Evolutionary conservation across 2,888 invertebrate species (phyloP).

Genomic region (Heliconius erato): DNA sequence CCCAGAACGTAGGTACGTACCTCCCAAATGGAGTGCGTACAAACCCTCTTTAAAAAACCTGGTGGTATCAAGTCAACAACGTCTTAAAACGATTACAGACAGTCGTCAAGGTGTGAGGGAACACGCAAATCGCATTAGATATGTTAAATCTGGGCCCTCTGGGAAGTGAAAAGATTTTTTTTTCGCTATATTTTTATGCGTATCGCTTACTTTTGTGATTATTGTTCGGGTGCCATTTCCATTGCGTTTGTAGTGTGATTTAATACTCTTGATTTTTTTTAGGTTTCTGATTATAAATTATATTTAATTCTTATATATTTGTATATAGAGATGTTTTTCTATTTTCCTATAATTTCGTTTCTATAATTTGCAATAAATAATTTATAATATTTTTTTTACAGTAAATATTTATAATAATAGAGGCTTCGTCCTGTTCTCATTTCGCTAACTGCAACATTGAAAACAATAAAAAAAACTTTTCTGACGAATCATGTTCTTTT

Average conservation of each 20-base stretch:
- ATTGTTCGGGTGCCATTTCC: conserved; percentile 82
- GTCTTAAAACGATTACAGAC: conserved; percentile 83
- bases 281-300: conserved; percentile 36
- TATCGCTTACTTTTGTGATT: conserved; percentile 85
- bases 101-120: conserved; percentile 70
- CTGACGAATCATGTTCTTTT: too few relatives aligned
- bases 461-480: too few relatives aligned
- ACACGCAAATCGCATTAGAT: conserved; percentile 86
- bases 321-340: neutral
- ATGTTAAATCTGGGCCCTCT: conserved; percentile 80
- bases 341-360: too few relatives aligned
- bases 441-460: too few relatives aligned
- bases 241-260: conserved; percentile 58
- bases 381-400: too few relatives aligned
- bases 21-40: conserved; percentile 40
- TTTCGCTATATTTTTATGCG: conserved; percentile 82
- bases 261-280: conserved; percentile 51
- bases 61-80: conserved; percentile 70
- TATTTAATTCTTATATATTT: neutral
- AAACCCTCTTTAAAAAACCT: conserved; percentile 41
- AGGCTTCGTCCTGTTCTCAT: too few relatives aligned
- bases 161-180: conserved; percentile 67
- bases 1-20: neutral
- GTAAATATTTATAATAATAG: too few relatives aligned
- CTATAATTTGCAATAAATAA: too few relatives aligned